Evolutionary conservation across 2,888 invertebrate species (phyloP), one percentile per base, ranked within the genome.

Genomic region (Harpagoxenus sublaevis): DNA sequence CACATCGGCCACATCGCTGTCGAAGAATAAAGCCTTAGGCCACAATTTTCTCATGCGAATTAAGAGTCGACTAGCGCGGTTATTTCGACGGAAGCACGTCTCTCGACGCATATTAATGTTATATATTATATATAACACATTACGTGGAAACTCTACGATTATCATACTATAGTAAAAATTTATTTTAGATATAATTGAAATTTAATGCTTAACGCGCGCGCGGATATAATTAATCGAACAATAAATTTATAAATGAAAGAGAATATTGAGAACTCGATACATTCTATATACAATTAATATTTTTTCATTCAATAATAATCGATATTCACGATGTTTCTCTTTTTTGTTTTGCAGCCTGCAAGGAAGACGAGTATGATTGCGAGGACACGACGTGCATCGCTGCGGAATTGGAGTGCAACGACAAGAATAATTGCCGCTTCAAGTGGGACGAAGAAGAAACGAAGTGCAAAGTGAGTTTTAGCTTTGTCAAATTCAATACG

Each of bases 311-410:
- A n/a, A 57, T 71, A 71, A 35, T 10, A 75, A 3, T 75, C 28
- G 4, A 62, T 55, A 45, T 70, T 12, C 45, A 23, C 10, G 10
- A 5, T 15, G 28, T 79, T 53, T 66, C 23, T 73, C 4, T 84
- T 42, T 57, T 42, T 18, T 31, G 48, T 83, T 75, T 89, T 92
- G n/a, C 92, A 95, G 96, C 95, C 55, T 96, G 97, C 88, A 94
- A 93, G 0, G 95, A 94, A 0, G 95, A 95, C 0, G 98, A 98
- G 92, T 98, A 97, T 92, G 97, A 98, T 95, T 98, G 98, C 93
- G 98, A 98, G 91, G 98, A 98, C 94, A 97, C 97, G 78, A 98
- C 98, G 0, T 99, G 99, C 95, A 99, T 99, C 87, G 96, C 97
- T 51, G 89, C 89, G 0, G 92, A 94, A 0, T 95, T 99, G 53